These are phyloP conservation scores for Patagioenas fasciata DNA, from an alignment of 2,113 vertebrate genomes.

Conservation along the genomic window DNA sequence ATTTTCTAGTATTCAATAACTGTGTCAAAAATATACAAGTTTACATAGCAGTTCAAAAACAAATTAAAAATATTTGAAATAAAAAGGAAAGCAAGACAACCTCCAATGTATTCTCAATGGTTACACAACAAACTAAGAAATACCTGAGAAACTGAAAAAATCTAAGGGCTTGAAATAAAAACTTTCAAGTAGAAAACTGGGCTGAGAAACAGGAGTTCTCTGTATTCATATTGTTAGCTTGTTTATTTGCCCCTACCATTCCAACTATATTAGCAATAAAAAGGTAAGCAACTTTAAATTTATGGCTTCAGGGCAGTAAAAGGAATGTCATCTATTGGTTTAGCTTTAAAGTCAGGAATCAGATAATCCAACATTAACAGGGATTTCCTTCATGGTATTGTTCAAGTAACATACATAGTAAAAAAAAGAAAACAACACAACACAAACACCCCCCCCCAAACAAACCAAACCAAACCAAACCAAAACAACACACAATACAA, in stretches of 20 bases:
- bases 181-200: not conserved
- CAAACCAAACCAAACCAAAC: not conserved
- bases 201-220: not conserved
- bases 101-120: not conserved
- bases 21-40: not conserved
- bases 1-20: not conserved
- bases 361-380: not conserved
- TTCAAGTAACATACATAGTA: not conserved
- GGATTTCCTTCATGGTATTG: not conserved
- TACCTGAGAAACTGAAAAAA: not conserved
- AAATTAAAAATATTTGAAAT: not conserved
- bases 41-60: not conserved
- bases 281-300: not conserved
- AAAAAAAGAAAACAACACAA: not conserved
- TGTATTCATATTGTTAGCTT: not conserved
- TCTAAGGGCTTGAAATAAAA: not conserved
- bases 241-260: not conserved
- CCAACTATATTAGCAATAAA: not conserved
- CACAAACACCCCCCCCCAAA: no score
- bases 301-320: not conserved
- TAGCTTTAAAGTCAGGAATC: not conserved
- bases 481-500: no score
- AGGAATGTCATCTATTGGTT: not conserved
- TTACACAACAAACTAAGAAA: not conserved
- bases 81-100: not conserved